A percentile compares a stretch with the other conserved stretches of the same genome.
These are phyloP conservation scores for Ophion costatus DNA, from an alignment of 2,888 invertebrate genomes.

Conservation along the genomic window DNA sequence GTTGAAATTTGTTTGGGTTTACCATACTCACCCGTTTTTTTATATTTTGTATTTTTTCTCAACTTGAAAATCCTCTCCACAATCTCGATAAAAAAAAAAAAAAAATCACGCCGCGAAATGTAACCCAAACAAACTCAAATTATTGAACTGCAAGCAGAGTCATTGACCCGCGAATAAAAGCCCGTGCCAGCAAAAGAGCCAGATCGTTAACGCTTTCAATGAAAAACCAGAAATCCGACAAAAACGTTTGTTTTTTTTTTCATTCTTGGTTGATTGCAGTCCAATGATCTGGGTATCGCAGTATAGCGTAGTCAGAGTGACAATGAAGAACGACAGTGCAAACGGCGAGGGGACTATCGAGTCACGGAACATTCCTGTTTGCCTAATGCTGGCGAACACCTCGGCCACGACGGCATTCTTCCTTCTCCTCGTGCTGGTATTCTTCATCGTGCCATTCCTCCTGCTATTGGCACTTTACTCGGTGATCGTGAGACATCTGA, in stretches of 20 bases:
- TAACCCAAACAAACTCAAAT: slow-evolving; percentile 54
- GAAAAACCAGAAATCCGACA: background rate
- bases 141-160: slow-evolving; percentile 72
- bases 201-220: background rate
- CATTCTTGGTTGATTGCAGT: slow-evolving; percentile 87
- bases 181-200: background rate
- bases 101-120: background rate
- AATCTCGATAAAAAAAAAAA: background rate
- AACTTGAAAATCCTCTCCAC: background rate
- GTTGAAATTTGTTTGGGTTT: too few relatives aligned
- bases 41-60: background rate
- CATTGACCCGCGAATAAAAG: slow-evolving; percentile 17
- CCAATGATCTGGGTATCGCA: slow-evolving; percentile 86
- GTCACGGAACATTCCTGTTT: slow-evolving; percentile 88
- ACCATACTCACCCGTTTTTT: too few relatives aligned
- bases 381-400: slow-evolving; percentile 91
- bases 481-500: slow-evolving; percentile 92
- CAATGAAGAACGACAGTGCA: slow-evolving; percentile 81
- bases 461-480: slow-evolving; percentile 92
- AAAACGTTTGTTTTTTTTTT: slow-evolving; percentile 66
- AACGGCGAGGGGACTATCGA: slow-evolving; percentile 86
- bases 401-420: slow-evolving; percentile 92
- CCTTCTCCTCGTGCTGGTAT: slow-evolving; percentile 89
- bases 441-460: slow-evolving; percentile 92
- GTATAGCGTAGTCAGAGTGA: slow-evolving; percentile 77